phyloP scores from a whole-genome alignment of 2,888 invertebrate species.

The Apamea epomidion region DNA sequence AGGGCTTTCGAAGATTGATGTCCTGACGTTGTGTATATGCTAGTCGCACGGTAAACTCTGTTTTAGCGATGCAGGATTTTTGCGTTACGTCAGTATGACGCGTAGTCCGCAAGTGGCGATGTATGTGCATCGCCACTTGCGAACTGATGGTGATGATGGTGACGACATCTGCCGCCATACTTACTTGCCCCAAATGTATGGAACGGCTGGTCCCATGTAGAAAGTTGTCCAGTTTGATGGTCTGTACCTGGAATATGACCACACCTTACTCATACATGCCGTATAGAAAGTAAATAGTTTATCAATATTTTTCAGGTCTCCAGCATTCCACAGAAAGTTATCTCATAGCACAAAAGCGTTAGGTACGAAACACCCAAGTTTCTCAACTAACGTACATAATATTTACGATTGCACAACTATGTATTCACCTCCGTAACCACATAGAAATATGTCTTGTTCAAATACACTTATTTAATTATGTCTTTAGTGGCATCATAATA shows the following conservation, averaged over 20 bases:
- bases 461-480: conserved; percentile 49
- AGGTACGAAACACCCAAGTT: conserved; percentile 17
- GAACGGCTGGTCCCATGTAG: background rate
- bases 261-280: background rate
- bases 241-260: background rate
- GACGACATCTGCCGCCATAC: background rate
- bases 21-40: too few relatives aligned
- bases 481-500: conserved; percentile 54
- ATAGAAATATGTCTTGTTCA: conserved; percentile 47
- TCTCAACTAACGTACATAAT: conserved; percentile 23
- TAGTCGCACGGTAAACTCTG: background rate
- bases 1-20: too few relatives aligned
- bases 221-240: background rate
- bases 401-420: conserved; percentile 38
- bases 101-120: too few relatives aligned
- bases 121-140: too few relatives aligned
- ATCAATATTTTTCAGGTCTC: background rate
- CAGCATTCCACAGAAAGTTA: background rate
- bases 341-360: background rate
- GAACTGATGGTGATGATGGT: too few relatives aligned
- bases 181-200: background rate
- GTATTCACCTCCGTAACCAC: conserved; percentile 38
- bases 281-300: background rate
- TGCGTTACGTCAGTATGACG: background rate
- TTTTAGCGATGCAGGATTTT: background rate